Percentiles rank a stretch among this genome's conserved stretches.
These are phyloP conservation scores for Sebastes steindachneri DNA, from an alignment of 2,797 vertebrate species.

Conservation along the genomic window DNA sequence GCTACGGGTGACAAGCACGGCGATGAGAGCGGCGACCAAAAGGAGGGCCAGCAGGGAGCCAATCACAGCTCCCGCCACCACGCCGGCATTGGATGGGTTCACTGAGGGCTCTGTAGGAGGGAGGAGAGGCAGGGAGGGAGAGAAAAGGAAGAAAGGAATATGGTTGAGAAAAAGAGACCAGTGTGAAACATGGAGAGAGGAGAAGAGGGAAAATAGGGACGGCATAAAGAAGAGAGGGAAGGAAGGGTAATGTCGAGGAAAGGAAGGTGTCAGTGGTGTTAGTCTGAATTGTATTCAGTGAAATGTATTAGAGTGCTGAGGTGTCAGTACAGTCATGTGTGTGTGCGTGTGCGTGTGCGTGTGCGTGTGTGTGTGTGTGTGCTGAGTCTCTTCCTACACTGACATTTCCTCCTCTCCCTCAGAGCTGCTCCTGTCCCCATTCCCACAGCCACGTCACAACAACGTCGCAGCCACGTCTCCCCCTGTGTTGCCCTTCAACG, in stretches of 20 bases:
- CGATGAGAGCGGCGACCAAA: slow-evolving; percentile 84
- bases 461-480: slow-evolving; percentile 15
- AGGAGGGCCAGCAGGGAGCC: slow-evolving; percentile 88
- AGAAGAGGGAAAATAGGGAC: slow-evolving; percentile 18
- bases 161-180: slow-evolving; percentile 54
- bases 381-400: slow-evolving; percentile 46
- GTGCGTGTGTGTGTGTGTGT: slow-evolving; percentile 13
- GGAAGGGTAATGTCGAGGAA: slow-evolving; percentile 7
- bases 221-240: slow-evolving; percentile 31
- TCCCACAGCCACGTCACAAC: slow-evolving; percentile 61
- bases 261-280: slow-evolving; percentile 64
- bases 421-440: slow-evolving; percentile 74
- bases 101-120: slow-evolving; percentile 78
- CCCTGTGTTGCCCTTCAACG: slow-evolving; percentile 61
- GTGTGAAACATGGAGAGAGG: slow-evolving; percentile 26
- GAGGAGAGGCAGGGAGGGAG: slow-evolving; percentile 53
- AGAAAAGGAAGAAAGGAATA: slow-evolving; percentile 48
- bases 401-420: slow-evolving; percentile 70
- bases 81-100: slow-evolving; percentile 80
- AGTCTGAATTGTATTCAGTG: slow-evolving; percentile 56
- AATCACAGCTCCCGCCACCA: slow-evolving; percentile 88
- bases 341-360: neutral
- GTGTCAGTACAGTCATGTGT: slow-evolving; percentile 46
- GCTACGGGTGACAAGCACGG: slow-evolving; percentile 84
- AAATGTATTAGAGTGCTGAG: slow-evolving; percentile 55